Percentiles rank a stretch among this genome's conserved stretches.
phyloP scores from a whole-genome alignment of 2,888 invertebrate genomes.

The Drosophila tripunctata region DNA sequence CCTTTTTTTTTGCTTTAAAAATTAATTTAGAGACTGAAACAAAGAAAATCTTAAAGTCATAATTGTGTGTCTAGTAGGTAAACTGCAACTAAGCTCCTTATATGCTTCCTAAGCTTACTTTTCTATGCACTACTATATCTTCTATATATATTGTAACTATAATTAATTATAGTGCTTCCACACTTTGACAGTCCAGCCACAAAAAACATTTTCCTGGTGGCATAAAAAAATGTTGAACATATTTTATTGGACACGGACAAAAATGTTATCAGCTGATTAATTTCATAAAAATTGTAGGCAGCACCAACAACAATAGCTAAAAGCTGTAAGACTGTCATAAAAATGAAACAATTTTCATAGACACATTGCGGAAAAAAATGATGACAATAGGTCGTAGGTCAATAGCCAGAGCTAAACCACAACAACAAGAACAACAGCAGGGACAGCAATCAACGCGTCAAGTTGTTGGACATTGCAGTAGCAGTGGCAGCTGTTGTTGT shows the following conservation, averaged over 20 bases:
- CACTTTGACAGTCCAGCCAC: background rate
- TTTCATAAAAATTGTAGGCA: constrained; percentile 48
- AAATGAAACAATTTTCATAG: constrained; percentile 46
- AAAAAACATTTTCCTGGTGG: constrained; percentile 4
- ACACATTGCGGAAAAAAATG: constrained; percentile 26
- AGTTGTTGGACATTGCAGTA: constrained; percentile 63
- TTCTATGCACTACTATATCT: too few species aligned
- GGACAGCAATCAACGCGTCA: constrained; percentile 49
- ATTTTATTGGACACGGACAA: constrained; percentile 46
- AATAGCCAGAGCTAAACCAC: constrained; percentile 24
- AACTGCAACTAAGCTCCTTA: too few species aligned
- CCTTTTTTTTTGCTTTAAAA: background rate
- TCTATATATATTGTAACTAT: background rate
- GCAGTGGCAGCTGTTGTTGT: constrained; percentile 26
- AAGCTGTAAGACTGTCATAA: constrained; percentile 42
- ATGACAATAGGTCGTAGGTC: constrained; percentile 30
- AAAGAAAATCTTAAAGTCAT: too few species aligned
- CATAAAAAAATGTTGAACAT: constrained; percentile 36
- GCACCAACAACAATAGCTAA: constrained; percentile 3
- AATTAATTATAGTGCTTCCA: background rate
- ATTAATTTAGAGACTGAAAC: background rate
- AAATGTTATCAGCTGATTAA: constrained; percentile 52
- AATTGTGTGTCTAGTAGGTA: too few species aligned
- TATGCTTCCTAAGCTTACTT: background rate
- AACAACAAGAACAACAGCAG: constrained; percentile 20